Conservation (phyloP, 1,140 invertebrate genomes). For the Gryon sp. region DNA sequence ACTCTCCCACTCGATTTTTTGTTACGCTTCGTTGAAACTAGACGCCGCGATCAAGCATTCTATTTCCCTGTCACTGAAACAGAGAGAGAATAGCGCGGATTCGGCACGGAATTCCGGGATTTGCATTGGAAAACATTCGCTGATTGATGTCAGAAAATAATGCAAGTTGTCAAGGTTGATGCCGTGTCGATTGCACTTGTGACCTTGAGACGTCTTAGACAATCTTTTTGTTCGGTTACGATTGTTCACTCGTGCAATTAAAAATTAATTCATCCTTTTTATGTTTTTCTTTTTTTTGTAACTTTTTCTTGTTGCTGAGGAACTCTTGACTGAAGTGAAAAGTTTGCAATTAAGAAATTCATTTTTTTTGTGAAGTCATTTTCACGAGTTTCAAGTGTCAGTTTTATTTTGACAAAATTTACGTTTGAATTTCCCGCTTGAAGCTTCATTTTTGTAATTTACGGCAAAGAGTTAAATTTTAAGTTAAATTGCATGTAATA, state of each 20-base stretch:
- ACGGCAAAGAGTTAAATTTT: no score
- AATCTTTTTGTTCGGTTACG: slow-evolving; percentile 27
- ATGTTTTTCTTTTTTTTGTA: slow-evolving; percentile 4
- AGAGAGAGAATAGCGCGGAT: slow-evolving; percentile 9
- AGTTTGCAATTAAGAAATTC: neutral
- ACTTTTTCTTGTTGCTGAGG: slow-evolving; percentile 7
- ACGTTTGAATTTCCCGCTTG: no score
- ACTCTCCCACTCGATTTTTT: no score
- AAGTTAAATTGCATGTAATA: no score
- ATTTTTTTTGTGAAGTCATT: no score
- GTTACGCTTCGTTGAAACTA: no score
- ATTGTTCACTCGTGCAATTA: slow-evolving; percentile 23
- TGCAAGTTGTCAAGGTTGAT: slow-evolving; percentile 43
- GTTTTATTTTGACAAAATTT: no score
- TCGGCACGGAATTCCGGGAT: slow-evolving; percentile 26
- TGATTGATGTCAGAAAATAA: slow-evolving; percentile 39
- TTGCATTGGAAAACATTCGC: slow-evolving; percentile 31
- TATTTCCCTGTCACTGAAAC: slow-evolving; percentile 8
- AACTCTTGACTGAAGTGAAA: neutral
- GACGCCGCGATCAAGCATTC: no score
- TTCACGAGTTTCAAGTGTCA: no score
- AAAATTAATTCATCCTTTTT: slow-evolving; percentile 28
- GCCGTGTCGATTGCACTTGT: slow-evolving; percentile 32
- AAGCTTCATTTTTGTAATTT: no score
- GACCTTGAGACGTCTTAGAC: slow-evolving; percentile 36